A percentile compares a stretch with the other conserved stretches of the same genome.
phyloP scores from a whole-genome alignment of 2,797 vertebrate species.

The Sarcophilus harrisii region DNA sequence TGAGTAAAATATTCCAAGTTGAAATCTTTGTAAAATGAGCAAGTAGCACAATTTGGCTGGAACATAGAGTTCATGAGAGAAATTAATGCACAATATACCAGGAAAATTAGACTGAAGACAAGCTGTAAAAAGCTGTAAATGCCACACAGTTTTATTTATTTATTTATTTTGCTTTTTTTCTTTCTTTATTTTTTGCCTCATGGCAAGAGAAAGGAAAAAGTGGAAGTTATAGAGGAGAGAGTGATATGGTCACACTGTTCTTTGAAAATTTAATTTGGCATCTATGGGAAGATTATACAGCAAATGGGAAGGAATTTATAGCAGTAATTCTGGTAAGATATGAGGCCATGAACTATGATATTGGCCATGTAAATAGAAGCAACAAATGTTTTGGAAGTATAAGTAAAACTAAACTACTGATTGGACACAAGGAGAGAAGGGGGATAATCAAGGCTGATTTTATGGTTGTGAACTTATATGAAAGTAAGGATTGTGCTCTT shows the following conservation, averaged over 20 bases:
- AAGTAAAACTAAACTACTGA: background rate
- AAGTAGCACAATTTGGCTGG: background rate
- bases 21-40: no score
- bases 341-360: no score
- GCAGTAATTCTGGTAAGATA: background rate
- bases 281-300: background rate
- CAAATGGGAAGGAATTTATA: background rate
- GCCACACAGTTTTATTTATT: background rate
- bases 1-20: background rate
- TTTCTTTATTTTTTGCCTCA: background rate
- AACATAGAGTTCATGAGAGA: background rate
- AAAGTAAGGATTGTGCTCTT: background rate
- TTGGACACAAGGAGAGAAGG: background rate
- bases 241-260: background rate
- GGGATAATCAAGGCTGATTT: background rate
- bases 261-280: background rate
- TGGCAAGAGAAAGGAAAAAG: background rate
- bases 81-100: background rate
- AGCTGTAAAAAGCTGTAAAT: background rate
- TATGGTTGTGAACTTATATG: background rate
- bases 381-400: no score
- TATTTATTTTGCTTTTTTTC: no score
- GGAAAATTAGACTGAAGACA: background rate
- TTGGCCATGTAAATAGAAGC: no score
- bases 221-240: background rate